A percentile compares a stretch with the other conserved stretches of the same genome.
phyloP scores from a whole-genome alignment of 2,113 vertebrate species.

The Amphiprion percula region DNA sequence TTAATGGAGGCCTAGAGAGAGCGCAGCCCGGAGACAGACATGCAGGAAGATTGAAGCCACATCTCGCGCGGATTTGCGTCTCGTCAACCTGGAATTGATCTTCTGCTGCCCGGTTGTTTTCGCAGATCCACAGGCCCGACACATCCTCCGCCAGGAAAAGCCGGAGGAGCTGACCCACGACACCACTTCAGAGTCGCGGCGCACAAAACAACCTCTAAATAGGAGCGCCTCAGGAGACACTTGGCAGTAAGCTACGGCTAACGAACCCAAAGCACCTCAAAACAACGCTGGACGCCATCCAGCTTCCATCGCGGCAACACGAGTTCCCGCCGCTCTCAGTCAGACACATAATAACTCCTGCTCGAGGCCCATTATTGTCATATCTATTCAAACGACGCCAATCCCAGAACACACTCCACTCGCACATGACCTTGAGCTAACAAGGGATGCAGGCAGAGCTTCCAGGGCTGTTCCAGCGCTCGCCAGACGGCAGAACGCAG shows the following conservation, averaged over 20 bases:
- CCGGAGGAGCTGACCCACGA: constrained; percentile 51
- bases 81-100: constrained; percentile 70
- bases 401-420: constrained; percentile 74
- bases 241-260: constrained; percentile 61
- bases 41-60: constrained; percentile 62
- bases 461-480: constrained; percentile 43
- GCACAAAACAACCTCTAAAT: constrained; percentile 62
- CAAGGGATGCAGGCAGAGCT: constrained; percentile 56
- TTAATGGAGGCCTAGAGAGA: constrained; percentile 65
- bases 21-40: constrained; percentile 66
- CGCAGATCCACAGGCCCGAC: constrained; percentile 57
- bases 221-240: constrained; percentile 51
- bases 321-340: constrained; percentile 53
- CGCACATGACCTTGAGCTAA: constrained; percentile 78
- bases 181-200: constrained; percentile 54
- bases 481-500: constrained; percentile 44
- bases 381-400: constrained; percentile 74
- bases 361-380: constrained; percentile 71
- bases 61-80: constrained; percentile 32
- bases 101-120: constrained; percentile 57
- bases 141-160: constrained; percentile 61
- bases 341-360: constrained; percentile 73
- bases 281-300: constrained; percentile 67
- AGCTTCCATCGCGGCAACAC: constrained; percentile 57
- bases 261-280: constrained; percentile 64